These are phyloP conservation scores for Tetramorium alpestre DNA, from an alignment of 1,140 invertebrate species.

Conservation along the genomic window DNA sequence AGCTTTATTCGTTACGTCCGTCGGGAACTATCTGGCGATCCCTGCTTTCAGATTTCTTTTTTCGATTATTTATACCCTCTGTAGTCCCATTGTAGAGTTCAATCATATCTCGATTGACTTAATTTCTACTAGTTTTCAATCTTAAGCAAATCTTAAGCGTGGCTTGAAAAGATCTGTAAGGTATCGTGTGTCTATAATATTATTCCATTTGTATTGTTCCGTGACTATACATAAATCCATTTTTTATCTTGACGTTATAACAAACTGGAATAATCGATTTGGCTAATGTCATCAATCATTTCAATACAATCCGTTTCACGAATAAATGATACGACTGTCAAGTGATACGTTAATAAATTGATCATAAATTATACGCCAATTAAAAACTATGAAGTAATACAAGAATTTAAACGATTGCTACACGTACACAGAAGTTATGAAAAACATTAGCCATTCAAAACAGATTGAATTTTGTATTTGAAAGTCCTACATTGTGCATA, in stretches of 20 bases:
- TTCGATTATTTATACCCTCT: background rate
- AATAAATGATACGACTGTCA: background rate
- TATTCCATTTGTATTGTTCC: background rate
- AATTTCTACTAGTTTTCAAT: background rate
- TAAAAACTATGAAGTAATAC: background rate
- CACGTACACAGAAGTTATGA: background rate
- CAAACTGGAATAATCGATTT: background rate
- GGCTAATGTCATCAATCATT: background rate
- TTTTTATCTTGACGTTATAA: conserved; percentile 3
- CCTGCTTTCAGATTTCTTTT: background rate
- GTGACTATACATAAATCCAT: background rate
- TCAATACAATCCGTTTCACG: background rate
- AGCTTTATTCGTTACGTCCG: background rate
- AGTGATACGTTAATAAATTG: background rate
- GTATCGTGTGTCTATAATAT: background rate
- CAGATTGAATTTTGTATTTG: background rate
- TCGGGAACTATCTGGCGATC: background rate
- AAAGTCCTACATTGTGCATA: background rate
- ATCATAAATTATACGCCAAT: background rate
- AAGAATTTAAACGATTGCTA: background rate
- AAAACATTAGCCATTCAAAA: background rate
- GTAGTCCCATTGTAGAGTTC: background rate
- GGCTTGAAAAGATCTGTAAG: background rate
- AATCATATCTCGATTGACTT: background rate
- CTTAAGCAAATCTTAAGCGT: background rate